These are phyloP conservation scores for Siniperca obscura DNA, from an alignment of 2,797 vertebrate genomes.

Conservation along the genomic window DNA sequence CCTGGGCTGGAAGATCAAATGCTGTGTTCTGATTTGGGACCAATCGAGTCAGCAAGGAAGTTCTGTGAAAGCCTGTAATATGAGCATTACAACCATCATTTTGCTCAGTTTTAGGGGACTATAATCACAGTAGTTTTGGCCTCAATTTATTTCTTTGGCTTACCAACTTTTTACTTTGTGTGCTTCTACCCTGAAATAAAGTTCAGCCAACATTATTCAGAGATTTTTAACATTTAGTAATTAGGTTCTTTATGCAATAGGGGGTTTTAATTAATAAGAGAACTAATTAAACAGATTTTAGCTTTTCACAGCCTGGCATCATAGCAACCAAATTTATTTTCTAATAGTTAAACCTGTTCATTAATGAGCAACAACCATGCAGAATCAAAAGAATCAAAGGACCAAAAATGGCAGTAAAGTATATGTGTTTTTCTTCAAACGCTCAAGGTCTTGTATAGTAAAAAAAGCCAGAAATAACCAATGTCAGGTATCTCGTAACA, in stretches of 20 bases:
- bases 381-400: conserved; percentile 22
- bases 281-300: conserved; percentile 21
- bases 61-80: conserved; percentile 49
- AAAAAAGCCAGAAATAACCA: conserved; percentile 26
- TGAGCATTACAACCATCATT: conserved; percentile 46
- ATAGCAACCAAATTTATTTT: conserved; percentile 17
- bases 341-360: conserved; percentile 3
- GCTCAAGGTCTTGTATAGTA: no score
- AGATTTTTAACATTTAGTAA: conserved; percentile 6
- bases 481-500: conserved; percentile 6
- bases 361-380: conserved; percentile 24
- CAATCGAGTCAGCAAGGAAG: conserved; percentile 37
- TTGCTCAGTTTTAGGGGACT: conserved; percentile 25
- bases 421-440: no score
- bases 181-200: conserved; percentile 7
- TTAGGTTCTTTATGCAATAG: background rate
- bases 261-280: conserved; percentile 24
- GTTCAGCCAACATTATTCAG: conserved; percentile 17
- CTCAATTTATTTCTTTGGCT: conserved; percentile 4
- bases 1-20: conserved; percentile 52
- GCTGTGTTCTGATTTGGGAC: conserved; percentile 45
- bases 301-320: background rate
- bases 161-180: conserved; percentile 5
- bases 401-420: conserved; percentile 9
- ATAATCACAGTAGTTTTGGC: conserved; percentile 18